phyloP scores from a whole-genome alignment of 2,113 vertebrate genomes.

The Corythoichthys haematopterus region DNA sequence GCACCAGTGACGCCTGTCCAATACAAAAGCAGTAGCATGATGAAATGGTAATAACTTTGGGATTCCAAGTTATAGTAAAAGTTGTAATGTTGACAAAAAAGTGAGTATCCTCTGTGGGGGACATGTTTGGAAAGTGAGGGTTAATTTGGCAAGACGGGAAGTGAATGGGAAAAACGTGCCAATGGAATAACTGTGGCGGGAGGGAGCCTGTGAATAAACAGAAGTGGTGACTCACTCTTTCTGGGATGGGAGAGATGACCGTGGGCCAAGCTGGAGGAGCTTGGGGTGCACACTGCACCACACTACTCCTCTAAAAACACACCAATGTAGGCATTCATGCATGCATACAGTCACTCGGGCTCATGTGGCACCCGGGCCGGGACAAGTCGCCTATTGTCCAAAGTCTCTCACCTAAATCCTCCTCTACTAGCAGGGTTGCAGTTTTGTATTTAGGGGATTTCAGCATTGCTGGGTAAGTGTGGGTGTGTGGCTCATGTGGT shows the following conservation, averaged over 20 bases:
- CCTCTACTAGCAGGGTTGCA: conserved; percentile 30
- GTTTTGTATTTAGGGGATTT: conserved; percentile 53
- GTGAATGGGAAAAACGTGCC: conserved; percentile 64
- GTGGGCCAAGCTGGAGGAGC: conserved; percentile 50
- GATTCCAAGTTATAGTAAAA: conserved; percentile 23
- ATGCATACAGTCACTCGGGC: conserved; percentile 19
- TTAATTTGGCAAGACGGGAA: conserved; percentile 19
- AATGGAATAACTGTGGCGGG: conserved; percentile 58
- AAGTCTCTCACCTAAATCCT: conserved; percentile 43
- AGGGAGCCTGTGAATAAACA: conserved; percentile 68
- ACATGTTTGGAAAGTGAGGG: conserved; percentile 11
- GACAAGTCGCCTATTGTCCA: conserved; percentile 61
- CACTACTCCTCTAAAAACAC: conserved; percentile 38
- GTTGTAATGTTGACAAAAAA: conserved; percentile 2
- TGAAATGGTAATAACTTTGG: conserved; percentile 29
- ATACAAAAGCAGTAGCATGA: conserved; percentile 19
- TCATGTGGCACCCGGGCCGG: conserved; percentile 41
- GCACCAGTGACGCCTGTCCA: conserved; percentile 3
- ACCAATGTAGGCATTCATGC: conserved; percentile 53
- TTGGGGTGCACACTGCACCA: conserved; percentile 19
- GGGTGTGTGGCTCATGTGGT: conserved; percentile 14
- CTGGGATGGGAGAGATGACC: conserved; percentile 60
- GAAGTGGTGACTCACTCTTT: conserved; percentile 65
- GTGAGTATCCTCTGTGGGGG: background rate
- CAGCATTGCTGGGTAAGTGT: conserved; percentile 18